phyloP scores from a whole-genome alignment of 92 coral and sea anemone species.

The Porites rus region DNA sequence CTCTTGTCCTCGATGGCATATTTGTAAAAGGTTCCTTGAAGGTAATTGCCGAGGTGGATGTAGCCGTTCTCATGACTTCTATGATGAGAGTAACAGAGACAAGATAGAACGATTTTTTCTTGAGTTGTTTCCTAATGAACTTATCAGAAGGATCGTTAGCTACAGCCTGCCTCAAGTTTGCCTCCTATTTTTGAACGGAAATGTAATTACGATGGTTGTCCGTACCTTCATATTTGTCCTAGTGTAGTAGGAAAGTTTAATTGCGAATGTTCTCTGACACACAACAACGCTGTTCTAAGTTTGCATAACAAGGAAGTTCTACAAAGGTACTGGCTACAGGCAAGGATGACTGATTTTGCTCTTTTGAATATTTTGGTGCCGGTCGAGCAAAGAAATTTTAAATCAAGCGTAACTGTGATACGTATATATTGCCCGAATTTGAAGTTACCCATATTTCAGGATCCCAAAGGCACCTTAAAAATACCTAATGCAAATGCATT shows the following conservation, averaged over 20 bases:
- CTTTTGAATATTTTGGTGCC: background rate
- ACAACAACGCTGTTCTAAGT: background rate
- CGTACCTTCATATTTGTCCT: slow-evolving; percentile 46
- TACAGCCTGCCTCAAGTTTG: slow-evolving; percentile 52
- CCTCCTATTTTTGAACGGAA: slow-evolving; percentile 9
- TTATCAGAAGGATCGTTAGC: slow-evolving; percentile 16
- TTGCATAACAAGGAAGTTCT: background rate
- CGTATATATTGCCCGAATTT: background rate
- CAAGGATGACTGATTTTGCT: background rate
- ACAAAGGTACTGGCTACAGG: background rate
- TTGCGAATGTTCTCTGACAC: background rate
- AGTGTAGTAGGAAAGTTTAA: background rate
- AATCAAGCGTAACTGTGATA: background rate
- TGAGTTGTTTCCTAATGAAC: background rate
- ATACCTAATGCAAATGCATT: no score
- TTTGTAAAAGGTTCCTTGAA: slow-evolving; percentile 48
- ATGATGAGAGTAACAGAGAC: slow-evolving; percentile 19
- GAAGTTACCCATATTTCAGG: no score
- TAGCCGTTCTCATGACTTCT: slow-evolving; percentile 46
- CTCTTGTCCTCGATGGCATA: slow-evolving; percentile 16
- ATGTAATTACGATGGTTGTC: slow-evolving; percentile 17
- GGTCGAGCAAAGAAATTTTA: background rate
- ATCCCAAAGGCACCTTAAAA: no score
- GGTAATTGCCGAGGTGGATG: slow-evolving; percentile 29
- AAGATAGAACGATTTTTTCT: slow-evolving; percentile 18